These are phyloP conservation scores for Calephelis nemesis DNA, from an alignment of 1,140 invertebrate species.

Conservation along the genomic window DNA sequence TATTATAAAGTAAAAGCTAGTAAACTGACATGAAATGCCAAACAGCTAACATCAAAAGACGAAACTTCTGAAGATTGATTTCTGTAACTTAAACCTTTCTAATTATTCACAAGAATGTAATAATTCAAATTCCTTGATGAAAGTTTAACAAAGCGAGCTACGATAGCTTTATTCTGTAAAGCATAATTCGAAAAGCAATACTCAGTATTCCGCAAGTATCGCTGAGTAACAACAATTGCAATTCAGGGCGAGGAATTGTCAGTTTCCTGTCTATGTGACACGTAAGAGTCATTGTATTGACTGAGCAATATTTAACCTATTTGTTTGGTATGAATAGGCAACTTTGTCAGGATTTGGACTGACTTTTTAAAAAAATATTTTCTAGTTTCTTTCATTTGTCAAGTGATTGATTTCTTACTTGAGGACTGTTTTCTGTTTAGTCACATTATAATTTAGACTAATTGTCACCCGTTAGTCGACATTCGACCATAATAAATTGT, in stretches of 20 bases:
- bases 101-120: background rate
- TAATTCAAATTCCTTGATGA: background rate
- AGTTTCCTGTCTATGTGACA: conserved; percentile 14
- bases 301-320: conserved; percentile 8
- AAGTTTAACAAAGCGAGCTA: conserved; percentile 1
- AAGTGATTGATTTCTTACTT: no score
- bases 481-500: no score
- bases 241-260: conserved; percentile 16
- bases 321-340: background rate
- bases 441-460: no score
- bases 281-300: background rate
- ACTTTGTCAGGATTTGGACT: background rate
- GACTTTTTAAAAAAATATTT: background rate
- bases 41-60: no score
- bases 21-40: no score
- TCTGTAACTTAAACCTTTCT: background rate
- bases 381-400: no score
- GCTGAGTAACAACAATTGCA: conserved; percentile 20
- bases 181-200: background rate
- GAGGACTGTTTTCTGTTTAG: no score
- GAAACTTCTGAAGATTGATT: no score
- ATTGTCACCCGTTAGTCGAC: no score
- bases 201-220: conserved; percentile 13
- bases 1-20: no score
- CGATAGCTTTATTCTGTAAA: background rate